These are phyloP conservation scores for Drosophila parthenogenetica DNA, from an alignment of 2,888 invertebrate species.

Conservation along the genomic window DNA sequence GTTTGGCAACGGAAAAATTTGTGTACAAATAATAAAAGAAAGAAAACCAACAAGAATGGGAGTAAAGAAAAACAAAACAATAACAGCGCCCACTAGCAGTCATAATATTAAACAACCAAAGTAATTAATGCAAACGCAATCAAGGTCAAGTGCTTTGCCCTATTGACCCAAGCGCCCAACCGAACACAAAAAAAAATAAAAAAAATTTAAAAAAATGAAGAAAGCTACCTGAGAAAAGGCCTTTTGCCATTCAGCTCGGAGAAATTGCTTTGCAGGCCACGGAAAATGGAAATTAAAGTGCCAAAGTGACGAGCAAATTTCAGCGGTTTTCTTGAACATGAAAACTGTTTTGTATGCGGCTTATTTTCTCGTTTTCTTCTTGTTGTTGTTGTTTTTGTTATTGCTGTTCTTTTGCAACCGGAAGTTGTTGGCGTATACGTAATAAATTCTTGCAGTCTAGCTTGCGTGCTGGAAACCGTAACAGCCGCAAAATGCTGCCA, in stretches of 20 bases:
- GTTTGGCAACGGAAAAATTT: slow-evolving; percentile 40
- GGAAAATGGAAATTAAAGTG: slow-evolving; percentile 77
- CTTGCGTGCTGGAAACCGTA: slow-evolving; percentile 67
- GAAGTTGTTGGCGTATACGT: slow-evolving; percentile 76
- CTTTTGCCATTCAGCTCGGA: slow-evolving; percentile 31
- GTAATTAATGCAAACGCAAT: slow-evolving; percentile 78
- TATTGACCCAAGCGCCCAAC: slow-evolving; percentile 59
- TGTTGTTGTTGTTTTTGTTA: not conserved
- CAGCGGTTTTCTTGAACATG: slow-evolving; percentile 43
- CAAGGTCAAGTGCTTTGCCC: slow-evolving; percentile 78
- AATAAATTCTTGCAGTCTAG: slow-evolving; percentile 61
- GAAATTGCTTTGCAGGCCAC: slow-evolving; percentile 68
- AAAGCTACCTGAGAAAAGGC: slow-evolving; percentile 24
- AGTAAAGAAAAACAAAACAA: slow-evolving; percentile 20
- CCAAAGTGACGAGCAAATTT: slow-evolving; percentile 61
- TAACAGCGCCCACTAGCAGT: slow-evolving; percentile 43
- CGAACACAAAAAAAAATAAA: not conserved
- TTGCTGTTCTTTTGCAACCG: slow-evolving; percentile 46
- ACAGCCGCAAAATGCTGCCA: slow-evolving; percentile 50
- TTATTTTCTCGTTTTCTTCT: slow-evolving; percentile 4
- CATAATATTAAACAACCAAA: slow-evolving; percentile 70
- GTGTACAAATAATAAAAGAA: slow-evolving; percentile 51
- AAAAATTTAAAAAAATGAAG: not conserved
- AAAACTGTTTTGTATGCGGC: slow-evolving; percentile 47
- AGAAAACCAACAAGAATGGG: slow-evolving; percentile 10